Evolutionary conservation across 2,113 vertebrate species (phyloP).

Genomic region (Catharus fuscescens): DNA sequence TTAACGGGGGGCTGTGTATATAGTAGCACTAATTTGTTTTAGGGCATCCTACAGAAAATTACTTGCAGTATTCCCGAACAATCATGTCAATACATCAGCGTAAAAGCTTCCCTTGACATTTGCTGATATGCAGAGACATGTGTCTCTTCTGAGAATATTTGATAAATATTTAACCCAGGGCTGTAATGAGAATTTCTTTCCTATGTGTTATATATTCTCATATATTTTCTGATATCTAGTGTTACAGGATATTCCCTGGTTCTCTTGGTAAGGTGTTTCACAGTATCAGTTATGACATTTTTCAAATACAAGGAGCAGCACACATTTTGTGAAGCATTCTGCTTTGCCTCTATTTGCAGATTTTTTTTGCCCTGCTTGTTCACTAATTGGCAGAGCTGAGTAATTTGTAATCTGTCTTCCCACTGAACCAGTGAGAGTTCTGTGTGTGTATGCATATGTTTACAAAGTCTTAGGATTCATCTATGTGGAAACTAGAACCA

Average conservation of each 20-base stretch:
- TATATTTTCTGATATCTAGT: not conserved
- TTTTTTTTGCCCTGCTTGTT: not conserved
- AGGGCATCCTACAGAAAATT: not conserved
- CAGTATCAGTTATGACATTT: not conserved
- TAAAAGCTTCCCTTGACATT: not conserved
- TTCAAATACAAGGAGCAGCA: not conserved
- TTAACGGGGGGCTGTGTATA: not conserved
- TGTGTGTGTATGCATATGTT: conserved; percentile 1
- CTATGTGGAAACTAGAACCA: conserved; percentile 22
- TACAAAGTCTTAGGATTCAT: conserved; percentile 32
- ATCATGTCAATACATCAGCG: not conserved
- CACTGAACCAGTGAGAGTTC: conserved; percentile 31
- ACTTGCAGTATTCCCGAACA: not conserved
- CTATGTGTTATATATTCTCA: not conserved
- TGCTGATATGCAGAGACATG: not conserved
- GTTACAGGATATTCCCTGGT: not conserved
- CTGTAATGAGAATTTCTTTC: not conserved
- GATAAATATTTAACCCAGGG: not conserved
- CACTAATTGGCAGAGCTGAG: conserved; percentile 38
- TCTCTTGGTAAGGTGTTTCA: not conserved
- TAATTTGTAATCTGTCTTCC: conserved; percentile 53
- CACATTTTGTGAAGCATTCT: conserved; percentile 1
- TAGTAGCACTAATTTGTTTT: not conserved
- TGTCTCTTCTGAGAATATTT: not conserved
- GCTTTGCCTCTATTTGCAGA: not conserved